These are phyloP conservation scores for Trichacis sp. DNA, from an alignment of 2,888 invertebrate species.

Conservation along the genomic window DNA sequence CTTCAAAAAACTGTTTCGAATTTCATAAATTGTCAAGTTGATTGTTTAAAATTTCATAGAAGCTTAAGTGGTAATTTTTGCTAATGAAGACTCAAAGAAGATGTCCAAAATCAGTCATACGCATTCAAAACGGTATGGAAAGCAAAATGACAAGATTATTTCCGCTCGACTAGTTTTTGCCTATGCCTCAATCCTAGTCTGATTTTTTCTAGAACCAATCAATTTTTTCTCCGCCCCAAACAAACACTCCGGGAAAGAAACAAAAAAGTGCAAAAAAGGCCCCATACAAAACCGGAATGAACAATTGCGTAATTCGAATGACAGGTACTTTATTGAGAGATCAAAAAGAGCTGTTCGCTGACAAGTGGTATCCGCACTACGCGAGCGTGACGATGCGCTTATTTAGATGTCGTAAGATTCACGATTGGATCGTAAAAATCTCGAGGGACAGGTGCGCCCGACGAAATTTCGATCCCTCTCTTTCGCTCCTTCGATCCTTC, in stretches of 20 bases:
- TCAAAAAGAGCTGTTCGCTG: constrained; percentile 34
- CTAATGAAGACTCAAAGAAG: no score
- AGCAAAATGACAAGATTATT: no score
- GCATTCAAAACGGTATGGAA: no score
- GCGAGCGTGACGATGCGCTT: constrained; percentile 29
- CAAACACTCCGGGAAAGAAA: neutral
- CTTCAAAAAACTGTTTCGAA: no score
- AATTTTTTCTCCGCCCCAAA: neutral
- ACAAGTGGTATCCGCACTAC: constrained; percentile 28
- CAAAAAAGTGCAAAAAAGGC: no score
- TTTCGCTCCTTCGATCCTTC: neutral
- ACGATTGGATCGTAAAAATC: constrained; percentile 32
- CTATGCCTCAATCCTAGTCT: no score
- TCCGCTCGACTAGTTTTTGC: no score
- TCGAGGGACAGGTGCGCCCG: constrained; percentile 25
- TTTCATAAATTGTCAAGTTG: no score
- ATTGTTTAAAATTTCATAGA: no score
- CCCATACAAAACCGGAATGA: neutral
- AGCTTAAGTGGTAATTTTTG: no score
- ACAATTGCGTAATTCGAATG: constrained; percentile 27
- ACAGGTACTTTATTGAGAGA: constrained; percentile 29
- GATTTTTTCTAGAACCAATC: neutral
- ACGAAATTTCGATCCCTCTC: constrained; percentile 27
- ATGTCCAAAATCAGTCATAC: no score
- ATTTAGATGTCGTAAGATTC: constrained; percentile 22